Base-by-base conservation (phyloP, 2,888 invertebrate species). In the Luperina testacea region DNA sequence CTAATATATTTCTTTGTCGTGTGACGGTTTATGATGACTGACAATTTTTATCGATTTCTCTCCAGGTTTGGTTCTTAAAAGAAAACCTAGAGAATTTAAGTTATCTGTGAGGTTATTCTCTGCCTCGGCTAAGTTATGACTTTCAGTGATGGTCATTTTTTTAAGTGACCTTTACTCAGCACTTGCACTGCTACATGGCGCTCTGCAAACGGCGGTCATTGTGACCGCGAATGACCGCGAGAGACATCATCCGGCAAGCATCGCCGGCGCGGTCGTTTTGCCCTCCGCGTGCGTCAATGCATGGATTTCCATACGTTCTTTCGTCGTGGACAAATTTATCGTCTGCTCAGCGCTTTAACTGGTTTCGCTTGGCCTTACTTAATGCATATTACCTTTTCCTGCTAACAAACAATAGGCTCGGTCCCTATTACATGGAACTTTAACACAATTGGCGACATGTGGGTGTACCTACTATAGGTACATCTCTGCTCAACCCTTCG, bases 1-100 rank as follows among this genome's bases (percentile, higher is more conserved):
- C 8, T 64, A 27, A 27, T 20, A 20, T 51, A 63, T 68, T 80
- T 80, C 17, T 80, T 85, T 69, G 20, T 53, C 53, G 3, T 51
- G 13, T n/a, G 20, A 64, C 9, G 27, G 9, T 32, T 42, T 42
- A 45, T 73, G n/a, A 69, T 15, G 61, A 5, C 38, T 27, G 17
- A 27, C 9, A 0, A 17, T 42, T 82, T 69, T 81, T 61, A 8
- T 42, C 1, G 20, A 32, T 20, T 76, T 48, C 67, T 38, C 15
- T 73, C 32, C 7, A 51, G n/a, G 4, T 27, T 61, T 51, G 7
- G 15, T 11, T 38, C 15, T 24, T 38, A 15, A 15, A 32, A 38
- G 3, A 5, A 17, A 38, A 17, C 57, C n/a, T 17, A 11, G 9
- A 13, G 15, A 38, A 38, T 9, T 57, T 8, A 57, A 57, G 9